These are phyloP conservation scores for Danio jaintianensis DNA, from an alignment of 2,797 vertebrate species.

Conservation along the genomic window DNA sequence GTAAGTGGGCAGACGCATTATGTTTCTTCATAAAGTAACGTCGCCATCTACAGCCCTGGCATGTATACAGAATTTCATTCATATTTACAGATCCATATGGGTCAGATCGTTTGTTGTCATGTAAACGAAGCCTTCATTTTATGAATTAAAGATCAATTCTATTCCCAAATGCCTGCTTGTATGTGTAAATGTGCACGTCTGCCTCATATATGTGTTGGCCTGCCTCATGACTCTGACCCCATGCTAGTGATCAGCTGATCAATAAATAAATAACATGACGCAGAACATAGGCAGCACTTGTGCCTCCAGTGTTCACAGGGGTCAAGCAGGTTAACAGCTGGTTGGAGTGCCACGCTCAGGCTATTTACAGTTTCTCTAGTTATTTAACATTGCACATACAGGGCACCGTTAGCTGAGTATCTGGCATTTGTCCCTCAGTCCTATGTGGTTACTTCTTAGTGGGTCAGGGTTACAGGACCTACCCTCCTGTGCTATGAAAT, in stretches of 20 bases:
- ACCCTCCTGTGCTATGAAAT: slow-evolving; percentile 47
- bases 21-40: too few relatives aligned
- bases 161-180: slow-evolving; percentile 1
- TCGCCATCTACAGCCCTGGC: too few relatives aligned
- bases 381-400: slow-evolving; percentile 13
- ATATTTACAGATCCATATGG: too few relatives aligned
- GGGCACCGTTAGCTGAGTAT: slow-evolving; percentile 24
- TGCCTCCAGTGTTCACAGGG: slow-evolving; percentile 7
- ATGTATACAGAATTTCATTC: too few relatives aligned
- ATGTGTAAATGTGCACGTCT: slow-evolving; percentile 22
- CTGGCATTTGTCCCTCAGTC: slow-evolving; percentile 45
- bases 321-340: slow-evolving; percentile 10
- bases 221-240: slow-evolving; percentile 66
- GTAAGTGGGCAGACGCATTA: too few relatives aligned
- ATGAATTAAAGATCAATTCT: background rate
- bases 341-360: background rate
- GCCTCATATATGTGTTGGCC: slow-evolving; percentile 57
- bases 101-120: too few relatives aligned
- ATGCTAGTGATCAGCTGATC: slow-evolving; percentile 65
- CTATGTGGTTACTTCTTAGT: slow-evolving; percentile 45
- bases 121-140: background rate
- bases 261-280: slow-evolving; percentile 63
- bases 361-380: slow-evolving; percentile 8
- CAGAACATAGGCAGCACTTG: slow-evolving; percentile 56
- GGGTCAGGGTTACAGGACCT: slow-evolving; percentile 38